Percentiles rank a stretch among this genome's conserved stretches.
These are phyloP conservation scores for Halcyon leucocephala DNA, from an alignment of 2,797 vertebrate genomes.

Conservation along the genomic window DNA sequence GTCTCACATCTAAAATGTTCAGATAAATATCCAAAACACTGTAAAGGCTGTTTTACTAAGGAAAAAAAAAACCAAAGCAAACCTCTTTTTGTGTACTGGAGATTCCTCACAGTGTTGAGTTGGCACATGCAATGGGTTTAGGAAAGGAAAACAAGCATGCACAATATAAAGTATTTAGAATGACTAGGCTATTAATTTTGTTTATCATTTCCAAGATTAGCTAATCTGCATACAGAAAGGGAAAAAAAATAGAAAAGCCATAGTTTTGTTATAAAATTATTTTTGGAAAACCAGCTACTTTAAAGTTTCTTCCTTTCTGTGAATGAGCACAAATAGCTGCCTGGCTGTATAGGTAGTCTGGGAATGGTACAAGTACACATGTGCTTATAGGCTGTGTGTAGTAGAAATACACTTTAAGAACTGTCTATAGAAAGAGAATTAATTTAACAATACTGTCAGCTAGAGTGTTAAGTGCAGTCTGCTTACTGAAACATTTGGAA, in stretches of 20 bases:
- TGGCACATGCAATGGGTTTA: not conserved
- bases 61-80: not conserved
- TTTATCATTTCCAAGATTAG: not conserved
- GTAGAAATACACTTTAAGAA: not conserved
- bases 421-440: not conserved
- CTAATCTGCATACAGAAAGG: not conserved
- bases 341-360: not conserved
- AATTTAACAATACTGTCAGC: not conserved
- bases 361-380: not conserved
- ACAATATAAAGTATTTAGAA: not conserved
- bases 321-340: not conserved
- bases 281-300: not conserved
- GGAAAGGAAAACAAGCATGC: slow-evolving; percentile 14
- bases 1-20: not conserved
- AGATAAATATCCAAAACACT: slow-evolving; percentile 10
- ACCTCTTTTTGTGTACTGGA: not conserved
- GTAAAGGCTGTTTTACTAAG: not conserved
- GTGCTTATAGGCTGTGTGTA: not conserved
- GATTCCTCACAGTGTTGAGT: not conserved
- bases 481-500: slow-evolving; percentile 49
- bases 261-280: not conserved
- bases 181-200: not conserved
- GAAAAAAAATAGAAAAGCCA: not conserved
- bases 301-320: not conserved
- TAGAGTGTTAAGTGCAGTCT: slow-evolving; percentile 35